Base-by-base conservation (phyloP, 2,113 vertebrate species). In the Parotia lawesii region DNA sequence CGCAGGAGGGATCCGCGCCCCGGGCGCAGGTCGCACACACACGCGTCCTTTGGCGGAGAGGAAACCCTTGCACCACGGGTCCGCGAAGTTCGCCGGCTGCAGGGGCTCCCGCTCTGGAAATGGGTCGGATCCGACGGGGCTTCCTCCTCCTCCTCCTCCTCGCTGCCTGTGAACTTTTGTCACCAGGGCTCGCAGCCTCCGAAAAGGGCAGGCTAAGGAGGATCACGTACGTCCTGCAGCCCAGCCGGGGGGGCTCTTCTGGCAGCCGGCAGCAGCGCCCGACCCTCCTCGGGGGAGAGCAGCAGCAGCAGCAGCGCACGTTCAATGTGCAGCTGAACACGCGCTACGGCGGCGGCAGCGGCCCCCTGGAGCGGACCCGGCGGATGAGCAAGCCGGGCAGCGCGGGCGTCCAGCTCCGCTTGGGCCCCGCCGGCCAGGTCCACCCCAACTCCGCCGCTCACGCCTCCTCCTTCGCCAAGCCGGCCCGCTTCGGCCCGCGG, bases 141-240 rank as follows among this genome's bases (percentile, higher is more conserved):
- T 93, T 98, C n/a, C 80, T 98, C 23, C 93, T 84, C 24, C 62
- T 76, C 57, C 37, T 37, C 37, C 61, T 85, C 69, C 48, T 85
- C 54, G 61, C 65, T 40, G 97, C 82, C 17, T 98, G 75, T 81
- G 92, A 91, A 27, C 97, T 95, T 73, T 97, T 82, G 57, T 97
- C 95, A 27, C 93, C 97, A 47, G 94, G 84, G 16, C 85, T 97
- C 35, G 87, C 97, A 56, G 97, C 97, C 45, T 87, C 97, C 44
- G 98, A 98, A 47, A 98, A 96, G 71, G 96, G 98, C 96, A 97
- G 98, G 92, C 97, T 98, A 82, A 98, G 98, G 86, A 98, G 97
- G 96, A 96, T 98, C 97, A 98, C 98, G 37, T 99, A 98, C 94
- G 98, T 99, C 70, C 93, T 99, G 83, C 99, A 98, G 94, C 98